Evolutionary conservation across 2,113 vertebrate genomes (phyloP), one percentile per base, ranked within the genome.

Genomic region (Etheostoma cragini): DNA sequence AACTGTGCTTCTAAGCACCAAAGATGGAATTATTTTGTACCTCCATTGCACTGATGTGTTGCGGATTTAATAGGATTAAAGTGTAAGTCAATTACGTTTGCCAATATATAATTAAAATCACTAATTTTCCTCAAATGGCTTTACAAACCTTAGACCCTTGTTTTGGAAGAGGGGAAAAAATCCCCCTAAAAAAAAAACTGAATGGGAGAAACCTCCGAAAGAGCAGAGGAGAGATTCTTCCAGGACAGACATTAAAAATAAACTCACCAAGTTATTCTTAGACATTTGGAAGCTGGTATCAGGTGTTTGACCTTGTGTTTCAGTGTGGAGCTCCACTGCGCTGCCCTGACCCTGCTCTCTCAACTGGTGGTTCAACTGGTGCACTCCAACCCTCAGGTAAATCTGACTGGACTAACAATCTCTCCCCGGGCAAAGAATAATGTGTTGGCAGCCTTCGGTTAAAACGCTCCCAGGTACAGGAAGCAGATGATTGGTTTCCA

Each of bases 281-380:
- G 42, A 19, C 62, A 24, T 42, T 52, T 74, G 35, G 50, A 56
- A 8, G 8, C 35, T 67, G 35, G 22, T 69, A 12, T 61, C 65
- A 60, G 33, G 26, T 84, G 74, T 76, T 45, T 72, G 54, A 24
- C 64, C 70, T 78, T 92, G 50, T 88, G 49, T 93, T 94, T 89
- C 88, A 99, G 98, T 81, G 90, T 95, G 93, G 97, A 97, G 93
- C 89, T 97, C 75, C 96, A 96, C 90, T 96, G 96, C 70, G 89
- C 95, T n/a, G 93, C 96, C 77, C 91, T 99, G 78, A 96, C 86
- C 50, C 94, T 99, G 82, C 84, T 95, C 47, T 98, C 98, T 45
- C 95, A 77, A 62, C 80, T 99, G 91, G 84, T 97, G 65, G 80
- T 94, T 57, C 83, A 95, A 81, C 87, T 95, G 76, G 76, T 95